Percentiles rank a stretch among this genome's conserved stretches.
phyloP scores from a whole-genome alignment of 2,888 invertebrate genomes.

The Germaria angustata region DNA sequence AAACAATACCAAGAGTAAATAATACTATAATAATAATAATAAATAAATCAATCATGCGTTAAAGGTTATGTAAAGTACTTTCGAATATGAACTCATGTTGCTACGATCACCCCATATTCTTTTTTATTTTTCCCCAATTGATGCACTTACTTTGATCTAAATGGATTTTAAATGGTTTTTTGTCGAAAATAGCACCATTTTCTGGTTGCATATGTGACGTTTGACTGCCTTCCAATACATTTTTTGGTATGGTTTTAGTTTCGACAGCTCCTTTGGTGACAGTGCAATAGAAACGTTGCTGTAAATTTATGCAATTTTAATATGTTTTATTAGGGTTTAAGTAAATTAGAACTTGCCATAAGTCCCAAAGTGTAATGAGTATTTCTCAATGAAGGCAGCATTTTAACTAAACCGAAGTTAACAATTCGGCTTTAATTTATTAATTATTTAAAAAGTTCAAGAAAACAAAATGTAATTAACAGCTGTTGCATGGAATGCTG shows the following conservation, averaged over 20 bases:
- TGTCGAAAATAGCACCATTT: slow-evolving; percentile 91
- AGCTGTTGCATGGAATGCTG: background rate
- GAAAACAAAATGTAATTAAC: background rate
- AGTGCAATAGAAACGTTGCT: slow-evolving; percentile 64
- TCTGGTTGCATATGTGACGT: slow-evolving; percentile 84
- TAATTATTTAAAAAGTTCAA: background rate
- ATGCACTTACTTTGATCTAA: slow-evolving; percentile 83
- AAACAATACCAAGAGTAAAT: slow-evolving; percentile 57
- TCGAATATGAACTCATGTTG: background rate
- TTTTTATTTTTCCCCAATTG: slow-evolving; percentile 18
- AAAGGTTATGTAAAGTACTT: slow-evolving; percentile 67
- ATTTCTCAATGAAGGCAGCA: slow-evolving; percentile 20
- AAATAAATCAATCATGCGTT: slow-evolving; percentile 31
- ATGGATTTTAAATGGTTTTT: slow-evolving; percentile 90
- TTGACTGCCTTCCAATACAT: slow-evolving; percentile 83
- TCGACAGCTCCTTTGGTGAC: slow-evolving; percentile 5
- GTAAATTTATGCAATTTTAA: background rate
- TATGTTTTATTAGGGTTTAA: background rate
- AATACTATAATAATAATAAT: background rate
- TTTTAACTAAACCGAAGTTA: background rate
- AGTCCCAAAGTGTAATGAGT: background rate
- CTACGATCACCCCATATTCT: background rate
- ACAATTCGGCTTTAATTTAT: background rate
- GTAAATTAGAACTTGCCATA: slow-evolving; percentile 14
- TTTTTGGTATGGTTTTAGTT: slow-evolving; percentile 84